Base-by-base conservation (phyloP, 2,888 invertebrate genomes). In the Allolobophora icterica region DNA sequence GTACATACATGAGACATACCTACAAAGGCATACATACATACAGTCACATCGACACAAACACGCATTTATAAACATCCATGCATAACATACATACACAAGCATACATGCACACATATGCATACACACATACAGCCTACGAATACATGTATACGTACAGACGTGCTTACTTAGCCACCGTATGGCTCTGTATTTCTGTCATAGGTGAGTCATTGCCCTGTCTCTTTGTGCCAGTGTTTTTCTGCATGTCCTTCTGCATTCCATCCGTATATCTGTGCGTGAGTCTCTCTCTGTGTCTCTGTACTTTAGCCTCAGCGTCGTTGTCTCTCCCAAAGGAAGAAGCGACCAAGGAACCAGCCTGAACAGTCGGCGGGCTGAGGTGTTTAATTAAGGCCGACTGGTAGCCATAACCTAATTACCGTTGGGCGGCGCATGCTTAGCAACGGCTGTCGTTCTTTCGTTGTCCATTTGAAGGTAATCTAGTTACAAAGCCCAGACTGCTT, bases 401-500 rank as follows among this genome's bases (percentile, higher is more conserved):
- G 71, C 71, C n/a, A 71, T n/a, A 71, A 71, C 71, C 71, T 71
- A 71, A 71, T 71, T 71, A 71, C 71, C 71, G 6, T 71, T 71
- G 71, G 42, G 42, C 24, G 52, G 8, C 52, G 52, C 52, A 52
- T 71, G 52, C 52, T 24, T 71, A n/a, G 71, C 71, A 71, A 71
- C 52, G 24, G 52, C 52, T 24, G 52, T 3, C 71, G n/a, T 71
- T 13, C 30, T 71, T 71, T 71, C 71, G 71, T n/a, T 71, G 71
- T 71, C 1, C 71, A 71, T 71, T n/a, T 71, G 71, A 71, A 71
- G 71, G 30, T 71, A 30, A 71, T n/a, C 71, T n/a, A n/a, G 71
- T 71, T 71, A 71, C 30, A n/a, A 71, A 71, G 30, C n/a, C 71
- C 30, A 30, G 8, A n/a, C n/a, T n/a, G 71, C n/a, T n/a, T 71